Evolutionary conservation across 2,797 vertebrate genomes (phyloP), one percentile per base, ranked within the genome.

Genomic region (Petrocephalus sullivani): DNA sequence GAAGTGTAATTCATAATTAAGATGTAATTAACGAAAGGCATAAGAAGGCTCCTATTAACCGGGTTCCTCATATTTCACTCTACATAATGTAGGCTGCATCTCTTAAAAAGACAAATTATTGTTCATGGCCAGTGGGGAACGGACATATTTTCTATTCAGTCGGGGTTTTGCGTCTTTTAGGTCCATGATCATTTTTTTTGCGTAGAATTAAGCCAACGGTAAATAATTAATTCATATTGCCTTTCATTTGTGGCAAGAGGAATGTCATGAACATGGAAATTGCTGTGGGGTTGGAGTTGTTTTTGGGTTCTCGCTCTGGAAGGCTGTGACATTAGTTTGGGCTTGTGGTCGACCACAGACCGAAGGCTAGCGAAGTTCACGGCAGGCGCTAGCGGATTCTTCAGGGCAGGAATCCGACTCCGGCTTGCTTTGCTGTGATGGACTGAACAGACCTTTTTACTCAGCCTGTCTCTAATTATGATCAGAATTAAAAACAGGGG

Each of bases 401-500:
- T 75, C 37, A 67, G 71, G 71, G 37, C 71, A 78, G 71, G 33
- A 78, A 78, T 16, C 37, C 37, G 71, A 78, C 71, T 78, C 71
- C 71, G 7, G 71, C 37, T 78, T 78, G 16, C 71, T 78, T n/a
- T 78, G 71, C 71, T n/a, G 37, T 16, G 33, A n/a, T 23, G 49
- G 81, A 85, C 84, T 57, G 84, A 41, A 53, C 28, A 14, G 21
- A 53, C 23, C 14, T 57, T 85, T 56, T 57, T 51, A 46, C 83
- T 58, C 53, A 28, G 28, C 28, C 53, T 85, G 84, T 58, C 53
- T 57, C 28, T 57, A 53, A 54, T 84, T 84, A 58, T 85, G 54
- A 85, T 37, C 53, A 85, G 28, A 85, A 85, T 85, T 85, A 57
- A 85, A 57, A 85, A 85, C 54, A 7, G 51, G 84, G 84, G 49